Evolutionary conservation across 2,888 invertebrate genomes (phyloP), one percentile per base, ranked within the genome.

Genomic region (Pardosa pseudoannulata): DNA sequence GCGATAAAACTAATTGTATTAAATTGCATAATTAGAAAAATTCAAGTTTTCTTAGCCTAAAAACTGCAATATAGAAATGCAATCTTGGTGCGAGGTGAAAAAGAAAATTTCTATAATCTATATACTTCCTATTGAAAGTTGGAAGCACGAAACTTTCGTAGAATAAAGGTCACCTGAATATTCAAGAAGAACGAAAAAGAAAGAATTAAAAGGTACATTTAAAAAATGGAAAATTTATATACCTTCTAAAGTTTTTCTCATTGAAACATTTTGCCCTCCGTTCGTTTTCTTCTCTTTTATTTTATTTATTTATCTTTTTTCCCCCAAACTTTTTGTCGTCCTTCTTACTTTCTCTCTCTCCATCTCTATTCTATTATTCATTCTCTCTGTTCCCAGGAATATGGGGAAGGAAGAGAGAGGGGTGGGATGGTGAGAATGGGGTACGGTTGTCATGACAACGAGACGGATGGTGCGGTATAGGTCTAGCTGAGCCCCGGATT

Each of bases 161-260:
- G 16, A 6, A 13, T 46, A 16, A 46, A 46, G 16, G 16, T 46
- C 41, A 13, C 16, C 2, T 16, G 56, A 23, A 56, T 56, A 56
- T 56, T 56, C 56, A 56, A 19, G 6, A 6, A 56, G 16, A 11
- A 6, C 1, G 16, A 46, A 16, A 46, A 46, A 46, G 9, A 46
- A 46, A 46, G 46, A 16, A 46, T 46, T 46, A 46, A 46, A 46
- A 46, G 7, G 16, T 46, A 46, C 46, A 46, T 46, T 16, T 16
- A 46, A 46, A 36, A 46, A 46, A 46, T 46, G 46, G 16, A 46
- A 46, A 46, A 46, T 46, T 46, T 46, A 46, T 46, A 46, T 46
- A 46, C 46, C 46, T 16, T 46, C 46, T 46, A 6, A 46, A 46
- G 16, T 6, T 46, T 46, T 16, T 16, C 46, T 16, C 46, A 7